A percentile compares a stretch with the other conserved stretches of the same genome.
Evolutionary conservation across 2,797 vertebrate species (phyloP).

Genomic region (Clarias fuscus): DNA sequence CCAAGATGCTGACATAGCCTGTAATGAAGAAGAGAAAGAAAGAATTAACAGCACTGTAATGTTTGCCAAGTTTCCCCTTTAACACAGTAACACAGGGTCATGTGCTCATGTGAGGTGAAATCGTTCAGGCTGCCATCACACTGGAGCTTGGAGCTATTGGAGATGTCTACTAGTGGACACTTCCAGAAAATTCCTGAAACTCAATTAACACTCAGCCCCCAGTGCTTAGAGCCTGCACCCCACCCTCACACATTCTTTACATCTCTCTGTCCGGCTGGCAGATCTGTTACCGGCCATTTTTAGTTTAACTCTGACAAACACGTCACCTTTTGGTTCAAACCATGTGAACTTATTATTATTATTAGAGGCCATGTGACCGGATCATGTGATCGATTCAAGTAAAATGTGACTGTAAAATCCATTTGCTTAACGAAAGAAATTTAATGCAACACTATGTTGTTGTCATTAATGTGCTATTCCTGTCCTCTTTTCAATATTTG

Average conservation of each 20-base stretch:
- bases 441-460: not conserved
- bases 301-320: slow-evolving; percentile 66
- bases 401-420: not conserved
- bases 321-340: slow-evolving; percentile 33
- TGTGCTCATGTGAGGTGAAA: slow-evolving; percentile 30
- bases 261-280: slow-evolving; percentile 50
- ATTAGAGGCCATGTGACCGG: not conserved
- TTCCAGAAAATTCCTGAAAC: slow-evolving; percentile 61
- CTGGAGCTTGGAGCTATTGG: slow-evolving; percentile 24
- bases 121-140: slow-evolving; percentile 31
- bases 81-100: slow-evolving; percentile 46
- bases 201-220: slow-evolving; percentile 57
- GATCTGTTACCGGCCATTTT: slow-evolving; percentile 67
- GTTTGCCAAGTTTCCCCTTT: slow-evolving; percentile 9
- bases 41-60: slow-evolving; percentile 47
- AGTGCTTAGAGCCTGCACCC: slow-evolving; percentile 29
- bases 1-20: slow-evolving; percentile 81
- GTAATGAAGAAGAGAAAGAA: slow-evolving; percentile 61
- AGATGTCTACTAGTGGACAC: slow-evolving; percentile 51
- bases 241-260: slow-evolving; percentile 51
- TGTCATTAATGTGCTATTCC: not conserved
- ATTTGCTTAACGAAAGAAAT: not conserved
- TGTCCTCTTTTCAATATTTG: not conserved
- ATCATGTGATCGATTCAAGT: not conserved
- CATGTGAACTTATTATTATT: not conserved